Base-by-base conservation (phyloP, 1,140 invertebrate genomes). In the Anastrepha ludens region DNA sequence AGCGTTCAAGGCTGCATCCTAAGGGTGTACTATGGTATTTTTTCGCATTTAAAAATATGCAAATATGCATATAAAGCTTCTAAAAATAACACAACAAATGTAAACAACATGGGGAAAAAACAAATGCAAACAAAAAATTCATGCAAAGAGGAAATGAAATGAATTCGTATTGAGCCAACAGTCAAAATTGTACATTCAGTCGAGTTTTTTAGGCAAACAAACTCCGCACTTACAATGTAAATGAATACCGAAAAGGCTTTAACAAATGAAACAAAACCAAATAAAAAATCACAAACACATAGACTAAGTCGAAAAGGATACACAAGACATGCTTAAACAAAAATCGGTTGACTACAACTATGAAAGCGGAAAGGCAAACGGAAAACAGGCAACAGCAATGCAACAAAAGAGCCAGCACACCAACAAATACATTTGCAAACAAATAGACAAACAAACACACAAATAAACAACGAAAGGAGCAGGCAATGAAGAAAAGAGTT, bases 121-220 rank as follows among this genome's bases (percentile, higher is more conserved):
- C 44, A 74, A 50, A 29, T 50, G 47, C 67, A 74, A 74, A 81
- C 74, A 81, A 55, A 81, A 81, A 55, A 17, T 20, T 5, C 9
- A 41, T 44, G 41, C 74, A 81, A 55, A 81, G 74, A 11, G 47
- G 74, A 41, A 50, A 20, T 41, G 74, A 81, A 74, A 81, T 81
- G 74, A 81, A 81, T 81, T 81, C 50, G 2, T 81, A 55, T 81
- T 20, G 74, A 81, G 74, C 47, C 74, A 81, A 81, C 44, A 81
- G 74, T 81, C 74, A 47, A 81, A 81, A 81, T 81, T 81, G 50
- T 81, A 81, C 8, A 81, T 55, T 81, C 74, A 81, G 74, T 81
- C n/a, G 44, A 81, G 47, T 81, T 81, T 67, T n/a, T 11, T 58
- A 29, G 74, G 17, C 74, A 81, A 81, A 81, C 47, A 81, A 81